Conservation (phyloP, 2,888 invertebrate species). For the Drosophila cracens region DNA sequence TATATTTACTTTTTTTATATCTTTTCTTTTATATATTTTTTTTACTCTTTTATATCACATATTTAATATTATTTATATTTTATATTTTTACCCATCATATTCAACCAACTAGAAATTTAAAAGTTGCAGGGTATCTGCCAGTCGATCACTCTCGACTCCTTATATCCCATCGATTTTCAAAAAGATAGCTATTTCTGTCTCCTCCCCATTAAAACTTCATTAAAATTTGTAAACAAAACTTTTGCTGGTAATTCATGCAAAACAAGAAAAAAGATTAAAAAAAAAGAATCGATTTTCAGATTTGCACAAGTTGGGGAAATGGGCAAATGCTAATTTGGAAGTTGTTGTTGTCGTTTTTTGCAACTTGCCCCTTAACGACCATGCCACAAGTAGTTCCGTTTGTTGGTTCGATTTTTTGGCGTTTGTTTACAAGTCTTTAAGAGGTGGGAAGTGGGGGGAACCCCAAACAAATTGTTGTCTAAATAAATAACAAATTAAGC, state of each 20-base stretch:
- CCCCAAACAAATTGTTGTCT: slow-evolving; percentile 10
- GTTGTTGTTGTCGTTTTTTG: background rate
- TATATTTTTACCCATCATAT: too few species aligned
- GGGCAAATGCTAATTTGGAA: slow-evolving; percentile 1
- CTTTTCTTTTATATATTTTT: background rate
- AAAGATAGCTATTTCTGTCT: background rate
- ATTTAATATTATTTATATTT: background rate
- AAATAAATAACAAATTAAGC: slow-evolving; percentile 62
- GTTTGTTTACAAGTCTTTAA: slow-evolving; percentile 40
- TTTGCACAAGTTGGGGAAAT: slow-evolving; percentile 2
- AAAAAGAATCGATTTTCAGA: slow-evolving; percentile 2
- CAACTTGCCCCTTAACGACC: slow-evolving; percentile 2
- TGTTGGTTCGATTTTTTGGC: slow-evolving; percentile 69
- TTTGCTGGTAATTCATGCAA: background rate
- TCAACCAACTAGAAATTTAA: background rate
- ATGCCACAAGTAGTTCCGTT: slow-evolving; percentile 34
- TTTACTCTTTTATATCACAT: background rate
- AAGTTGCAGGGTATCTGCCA: background rate
- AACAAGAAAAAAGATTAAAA: background rate
- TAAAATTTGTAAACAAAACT: background rate
- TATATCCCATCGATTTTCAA: background rate
- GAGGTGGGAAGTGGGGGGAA: background rate
- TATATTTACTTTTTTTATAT: too few species aligned
- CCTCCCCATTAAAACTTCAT: background rate
- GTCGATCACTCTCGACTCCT: background rate